Conservation (phyloP, 2,113 vertebrate genomes). For the Probosciger aterrimus region DNA sequence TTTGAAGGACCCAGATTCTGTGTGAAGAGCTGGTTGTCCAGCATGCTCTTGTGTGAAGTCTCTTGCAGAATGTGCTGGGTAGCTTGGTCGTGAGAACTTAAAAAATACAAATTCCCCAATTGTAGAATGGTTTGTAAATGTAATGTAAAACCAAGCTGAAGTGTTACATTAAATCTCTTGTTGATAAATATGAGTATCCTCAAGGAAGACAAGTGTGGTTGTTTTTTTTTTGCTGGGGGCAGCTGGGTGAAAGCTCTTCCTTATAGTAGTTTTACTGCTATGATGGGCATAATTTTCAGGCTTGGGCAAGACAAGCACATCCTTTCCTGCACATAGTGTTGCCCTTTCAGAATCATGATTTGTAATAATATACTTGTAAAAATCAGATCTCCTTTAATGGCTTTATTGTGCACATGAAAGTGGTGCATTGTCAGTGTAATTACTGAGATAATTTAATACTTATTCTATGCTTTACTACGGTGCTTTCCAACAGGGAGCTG, state of each 20-base stretch:
- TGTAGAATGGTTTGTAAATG: background rate
- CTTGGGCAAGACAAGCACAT: background rate
- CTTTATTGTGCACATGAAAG: constrained; percentile 30
- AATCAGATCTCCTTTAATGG: constrained; percentile 9
- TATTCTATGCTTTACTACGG: background rate
- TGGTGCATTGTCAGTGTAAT: constrained; percentile 36
- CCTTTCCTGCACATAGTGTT: background rate
- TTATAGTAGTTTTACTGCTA: background rate
- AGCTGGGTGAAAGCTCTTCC: background rate
- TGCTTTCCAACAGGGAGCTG: constrained; percentile 39
- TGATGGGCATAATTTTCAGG: background rate
- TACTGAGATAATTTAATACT: constrained; percentile 50
- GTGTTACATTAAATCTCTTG: background rate
- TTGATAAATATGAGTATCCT: background rate
- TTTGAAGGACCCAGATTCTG: background rate
- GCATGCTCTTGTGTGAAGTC: background rate
- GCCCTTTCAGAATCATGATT: background rate
- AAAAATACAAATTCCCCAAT: background rate
- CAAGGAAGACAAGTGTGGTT: background rate
- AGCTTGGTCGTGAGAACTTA: background rate
- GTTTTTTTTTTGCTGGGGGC: background rate
- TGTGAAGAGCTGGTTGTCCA: background rate
- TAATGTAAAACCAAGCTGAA: background rate
- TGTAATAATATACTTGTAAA: constrained; percentile 12
- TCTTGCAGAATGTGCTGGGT: background rate